phyloP scores from a whole-genome alignment of 2,888 invertebrate species.

The Zaprionus bogoriensis region DNA sequence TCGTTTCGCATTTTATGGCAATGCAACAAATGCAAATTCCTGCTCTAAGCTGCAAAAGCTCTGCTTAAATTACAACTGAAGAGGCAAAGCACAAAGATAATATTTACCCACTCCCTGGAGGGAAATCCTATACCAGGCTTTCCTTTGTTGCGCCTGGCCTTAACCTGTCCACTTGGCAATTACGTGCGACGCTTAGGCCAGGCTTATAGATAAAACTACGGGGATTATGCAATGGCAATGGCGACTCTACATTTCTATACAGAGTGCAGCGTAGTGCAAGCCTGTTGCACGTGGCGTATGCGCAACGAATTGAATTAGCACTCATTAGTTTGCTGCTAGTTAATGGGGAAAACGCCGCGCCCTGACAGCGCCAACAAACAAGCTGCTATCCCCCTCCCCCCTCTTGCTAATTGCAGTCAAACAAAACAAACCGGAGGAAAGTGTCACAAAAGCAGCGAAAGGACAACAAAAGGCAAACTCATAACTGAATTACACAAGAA shows the following conservation, averaged over 20 bases:
- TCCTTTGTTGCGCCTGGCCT: neutral
- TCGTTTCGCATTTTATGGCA: too few species aligned
- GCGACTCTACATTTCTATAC: too few species aligned
- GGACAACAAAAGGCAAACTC: neutral
- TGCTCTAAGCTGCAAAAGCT: neutral
- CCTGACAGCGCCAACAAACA: neutral
- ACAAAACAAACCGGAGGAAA: too few species aligned
- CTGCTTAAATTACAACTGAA: neutral
- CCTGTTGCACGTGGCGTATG: conserved; percentile 32
- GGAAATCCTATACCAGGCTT: neutral
- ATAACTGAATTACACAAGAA: neutral
- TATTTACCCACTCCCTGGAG: neutral
- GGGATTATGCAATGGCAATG: neutral
- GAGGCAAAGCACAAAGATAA: neutral
- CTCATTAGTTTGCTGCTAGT: conserved; percentile 25
- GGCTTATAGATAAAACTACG: neutral
- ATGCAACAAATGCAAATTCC: too few species aligned
- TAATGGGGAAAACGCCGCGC: neutral
- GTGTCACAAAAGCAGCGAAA: neutral
- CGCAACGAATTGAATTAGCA: conserved; percentile 16
- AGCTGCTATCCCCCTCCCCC: too few species aligned
- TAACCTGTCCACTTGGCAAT: conserved; percentile 1
- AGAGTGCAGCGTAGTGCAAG: neutral
- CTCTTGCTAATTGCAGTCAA: neutral
- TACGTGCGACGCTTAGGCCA: neutral